Evolutionary conservation across 2,888 invertebrate genomes (phyloP).

Genomic region (Diplazon laetatorius): DNA sequence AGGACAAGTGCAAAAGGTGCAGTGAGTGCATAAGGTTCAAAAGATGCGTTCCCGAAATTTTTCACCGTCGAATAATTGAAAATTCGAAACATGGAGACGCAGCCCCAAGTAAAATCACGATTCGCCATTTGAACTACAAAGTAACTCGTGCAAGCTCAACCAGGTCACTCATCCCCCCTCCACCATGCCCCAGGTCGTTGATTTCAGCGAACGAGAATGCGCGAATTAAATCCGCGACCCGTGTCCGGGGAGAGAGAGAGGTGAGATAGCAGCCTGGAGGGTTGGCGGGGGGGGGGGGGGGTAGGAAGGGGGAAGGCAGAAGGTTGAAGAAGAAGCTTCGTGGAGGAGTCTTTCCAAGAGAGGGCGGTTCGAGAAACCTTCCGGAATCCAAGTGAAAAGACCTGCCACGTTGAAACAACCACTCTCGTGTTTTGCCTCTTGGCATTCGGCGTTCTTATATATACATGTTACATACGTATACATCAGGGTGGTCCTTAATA

Average conservation of each 20-base stretch:
- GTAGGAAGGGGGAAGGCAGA: conserved; percentile 24
- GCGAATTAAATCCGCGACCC: conserved; percentile 56
- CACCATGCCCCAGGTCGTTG: no score
- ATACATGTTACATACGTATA: conserved; percentile 47
- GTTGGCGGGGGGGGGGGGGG: background rate
- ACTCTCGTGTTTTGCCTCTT: conserved; percentile 55
- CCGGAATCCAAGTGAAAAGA: no score
- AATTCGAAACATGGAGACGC: no score
- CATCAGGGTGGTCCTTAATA: no score
- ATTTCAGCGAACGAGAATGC: conserved; percentile 58
- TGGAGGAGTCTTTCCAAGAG: no score
- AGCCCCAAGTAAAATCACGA: background rate
- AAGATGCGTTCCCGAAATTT: no score
- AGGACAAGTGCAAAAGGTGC: no score
- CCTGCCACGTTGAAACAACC: conserved; percentile 46
- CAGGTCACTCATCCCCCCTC: conserved; percentile 36
- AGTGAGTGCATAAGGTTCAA: no score
- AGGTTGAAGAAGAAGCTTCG: no score
- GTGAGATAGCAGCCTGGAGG: conserved; percentile 41
- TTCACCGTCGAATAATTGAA: no score
- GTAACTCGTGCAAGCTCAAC: conserved; percentile 16
- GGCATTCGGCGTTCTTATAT: conserved; percentile 44
- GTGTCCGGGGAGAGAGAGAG: conserved; percentile 30
- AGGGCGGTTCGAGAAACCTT: no score
- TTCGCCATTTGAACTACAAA: conserved; percentile 11